Conservation (phyloP, 2,797 vertebrate genomes). For the Cyprinodon diabolis region DNA sequence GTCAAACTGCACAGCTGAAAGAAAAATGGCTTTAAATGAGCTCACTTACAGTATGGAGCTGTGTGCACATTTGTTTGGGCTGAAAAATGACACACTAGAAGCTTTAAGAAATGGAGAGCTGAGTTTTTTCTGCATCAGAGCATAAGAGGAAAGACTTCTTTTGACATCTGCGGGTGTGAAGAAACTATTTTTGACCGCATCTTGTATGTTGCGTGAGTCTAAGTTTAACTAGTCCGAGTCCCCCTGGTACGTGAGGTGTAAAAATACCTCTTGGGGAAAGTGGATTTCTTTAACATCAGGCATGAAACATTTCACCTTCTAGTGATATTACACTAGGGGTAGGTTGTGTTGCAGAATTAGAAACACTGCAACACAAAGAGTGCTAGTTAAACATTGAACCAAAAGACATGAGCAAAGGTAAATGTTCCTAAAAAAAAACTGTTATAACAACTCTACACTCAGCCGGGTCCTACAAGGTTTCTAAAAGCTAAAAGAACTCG, state of each 20-base stretch:
- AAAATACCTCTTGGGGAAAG: conserved; percentile 27
- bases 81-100: conserved; percentile 11
- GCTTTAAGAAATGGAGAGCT: conserved; percentile 32
- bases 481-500: no score
- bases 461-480: no score
- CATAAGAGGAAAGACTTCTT: conserved; percentile 18
- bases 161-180: conserved; percentile 45
- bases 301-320: conserved; percentile 17
- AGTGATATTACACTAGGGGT: conserved; percentile 10
- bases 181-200: conserved; percentile 13
- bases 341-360: not conserved
- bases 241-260: conserved; percentile 25
- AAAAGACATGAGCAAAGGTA: no score
- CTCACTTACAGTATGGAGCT: not conserved
- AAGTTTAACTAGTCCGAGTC: conserved; percentile 1
- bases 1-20: conserved; percentile 2
- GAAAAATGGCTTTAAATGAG: conserved; percentile 11
- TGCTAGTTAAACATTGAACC: not conserved
- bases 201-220: conserved; percentile 13
- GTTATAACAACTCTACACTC: no score
- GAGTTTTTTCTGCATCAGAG: conserved; percentile 25
- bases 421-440: no score
- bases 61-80: conserved; percentile 2
- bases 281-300: conserved; percentile 21
- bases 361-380: not conserved